Percentiles rank a stretch among this genome's conserved stretches.
Evolutionary conservation across 2,113 vertebrate species (phyloP).

Genomic region (Nibea coibor): DNA sequence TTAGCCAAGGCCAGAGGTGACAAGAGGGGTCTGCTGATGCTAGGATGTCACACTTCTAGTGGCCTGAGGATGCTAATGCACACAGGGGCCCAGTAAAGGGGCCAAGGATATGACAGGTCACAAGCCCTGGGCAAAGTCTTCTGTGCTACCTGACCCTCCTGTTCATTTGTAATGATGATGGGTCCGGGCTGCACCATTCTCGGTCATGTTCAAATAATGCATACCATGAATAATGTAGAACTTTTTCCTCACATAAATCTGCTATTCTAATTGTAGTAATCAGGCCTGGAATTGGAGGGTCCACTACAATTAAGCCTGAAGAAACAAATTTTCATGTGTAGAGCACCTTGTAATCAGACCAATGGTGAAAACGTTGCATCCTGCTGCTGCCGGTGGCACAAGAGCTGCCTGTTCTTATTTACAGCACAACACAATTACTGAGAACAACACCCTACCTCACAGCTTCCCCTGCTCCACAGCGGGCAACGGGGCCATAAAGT

Average conservation of each 20-base stretch:
- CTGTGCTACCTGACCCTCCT: slow-evolving; percentile 69
- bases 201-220: slow-evolving; percentile 55
- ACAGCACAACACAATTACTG: slow-evolving; percentile 83
- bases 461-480: slow-evolving; percentile 79
- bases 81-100: slow-evolving; percentile 72
- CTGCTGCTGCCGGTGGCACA: slow-evolving; percentile 47
- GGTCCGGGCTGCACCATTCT: slow-evolving; percentile 19
- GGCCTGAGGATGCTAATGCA: slow-evolving; percentile 84
- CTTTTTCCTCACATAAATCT: neutral
- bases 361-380: slow-evolving; percentile 56
- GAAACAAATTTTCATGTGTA: slow-evolving; percentile 9
- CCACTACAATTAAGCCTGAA: neutral
- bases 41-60: slow-evolving; percentile 85
- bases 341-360: slow-evolving; percentile 49
- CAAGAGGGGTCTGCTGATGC: slow-evolving; percentile 83
- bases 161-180: slow-evolving; percentile 71
- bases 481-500: slow-evolving; percentile 84
- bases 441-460: slow-evolving; percentile 79
- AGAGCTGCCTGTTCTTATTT: slow-evolving; percentile 84
- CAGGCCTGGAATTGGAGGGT: slow-evolving; percentile 3
- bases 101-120: slow-evolving; percentile 68
- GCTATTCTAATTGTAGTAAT: slow-evolving; percentile 3
- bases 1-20: slow-evolving; percentile 97
- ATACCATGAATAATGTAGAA: slow-evolving; percentile 44
- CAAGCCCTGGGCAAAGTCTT: slow-evolving; percentile 59